Conservation (phyloP, 2,888 invertebrate species). For the Drosophila dives region DNA sequence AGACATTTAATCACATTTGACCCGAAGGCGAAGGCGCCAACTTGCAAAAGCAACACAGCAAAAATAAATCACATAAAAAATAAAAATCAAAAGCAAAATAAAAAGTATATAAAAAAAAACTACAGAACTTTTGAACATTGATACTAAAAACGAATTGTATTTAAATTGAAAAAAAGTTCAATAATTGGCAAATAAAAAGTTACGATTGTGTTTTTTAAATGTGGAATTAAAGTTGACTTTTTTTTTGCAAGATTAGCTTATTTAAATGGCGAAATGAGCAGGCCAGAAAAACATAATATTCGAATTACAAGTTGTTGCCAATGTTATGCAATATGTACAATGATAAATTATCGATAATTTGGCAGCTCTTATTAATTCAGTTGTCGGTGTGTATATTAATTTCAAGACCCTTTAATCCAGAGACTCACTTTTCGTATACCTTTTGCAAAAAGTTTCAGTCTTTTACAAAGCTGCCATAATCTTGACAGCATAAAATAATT, state of each 20-base stretch:
- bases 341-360: not conserved
- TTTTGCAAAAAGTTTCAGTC: conserved; percentile 28
- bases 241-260: not conserved
- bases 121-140: not conserved
- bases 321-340: not conserved
- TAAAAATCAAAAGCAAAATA: not conserved
- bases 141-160: not conserved
- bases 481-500: conserved; percentile 60
- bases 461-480: conserved; percentile 44
- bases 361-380: conserved; percentile 10
- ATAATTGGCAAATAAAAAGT: not conserved
- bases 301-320: not conserved
- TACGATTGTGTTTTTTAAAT: not conserved
- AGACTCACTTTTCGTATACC: not conserved
- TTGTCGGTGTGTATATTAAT: not conserved
- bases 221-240: not conserved
- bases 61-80: not conserved
- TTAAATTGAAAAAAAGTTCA: conserved; percentile 1
- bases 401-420: not conserved
- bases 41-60: not conserved
- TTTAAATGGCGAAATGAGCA: not conserved
- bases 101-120: not conserved
- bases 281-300: not conserved
- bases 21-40: not conserved
- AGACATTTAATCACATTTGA: conserved; percentile 6